A percentile compares a stretch with the other conserved stretches of the same genome.
Conservation (phyloP, 2,797 vertebrate genomes). For the Chrysocyon brachyurus region DNA sequence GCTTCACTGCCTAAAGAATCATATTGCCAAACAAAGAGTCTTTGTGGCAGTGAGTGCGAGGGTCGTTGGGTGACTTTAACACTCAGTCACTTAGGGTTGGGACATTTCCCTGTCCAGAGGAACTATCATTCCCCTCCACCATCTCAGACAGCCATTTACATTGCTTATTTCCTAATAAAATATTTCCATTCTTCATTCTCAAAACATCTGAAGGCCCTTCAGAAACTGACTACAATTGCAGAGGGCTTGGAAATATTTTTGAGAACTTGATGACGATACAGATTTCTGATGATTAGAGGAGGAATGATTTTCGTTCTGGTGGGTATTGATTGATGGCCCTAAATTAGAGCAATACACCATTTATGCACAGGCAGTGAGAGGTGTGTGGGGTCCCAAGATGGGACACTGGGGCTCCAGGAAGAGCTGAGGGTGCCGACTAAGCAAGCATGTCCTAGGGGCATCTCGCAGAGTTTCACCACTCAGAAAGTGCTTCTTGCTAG, state of each 20-base stretch:
- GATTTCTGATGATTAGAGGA: neutral
- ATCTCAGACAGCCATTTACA: neutral
- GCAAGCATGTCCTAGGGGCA: accelerated
- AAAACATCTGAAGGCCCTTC: neutral
- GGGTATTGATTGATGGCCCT: neutral
- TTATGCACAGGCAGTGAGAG: neutral
- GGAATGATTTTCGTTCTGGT: neutral
- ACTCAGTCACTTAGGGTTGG: neutral
- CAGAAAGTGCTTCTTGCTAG: neutral
- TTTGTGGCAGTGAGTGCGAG: neutral
- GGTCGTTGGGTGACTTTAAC: neutral
- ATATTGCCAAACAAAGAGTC: neutral
- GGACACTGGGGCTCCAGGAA: neutral
- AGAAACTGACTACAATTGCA: neutral
- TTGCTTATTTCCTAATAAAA: conserved; percentile 13
- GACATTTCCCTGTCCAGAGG: neutral
- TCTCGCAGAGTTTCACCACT: neutral
- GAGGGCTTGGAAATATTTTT: neutral
- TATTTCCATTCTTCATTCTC: conserved; percentile 35
- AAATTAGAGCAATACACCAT: neutral
- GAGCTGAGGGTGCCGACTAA: neutral
- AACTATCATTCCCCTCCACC: neutral
- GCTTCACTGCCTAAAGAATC: neutral
- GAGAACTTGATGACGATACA: neutral
- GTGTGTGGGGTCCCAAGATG: neutral